Conservation (phyloP, 2,888 invertebrate species). For the Cryptocheilus praepositus region DNA sequence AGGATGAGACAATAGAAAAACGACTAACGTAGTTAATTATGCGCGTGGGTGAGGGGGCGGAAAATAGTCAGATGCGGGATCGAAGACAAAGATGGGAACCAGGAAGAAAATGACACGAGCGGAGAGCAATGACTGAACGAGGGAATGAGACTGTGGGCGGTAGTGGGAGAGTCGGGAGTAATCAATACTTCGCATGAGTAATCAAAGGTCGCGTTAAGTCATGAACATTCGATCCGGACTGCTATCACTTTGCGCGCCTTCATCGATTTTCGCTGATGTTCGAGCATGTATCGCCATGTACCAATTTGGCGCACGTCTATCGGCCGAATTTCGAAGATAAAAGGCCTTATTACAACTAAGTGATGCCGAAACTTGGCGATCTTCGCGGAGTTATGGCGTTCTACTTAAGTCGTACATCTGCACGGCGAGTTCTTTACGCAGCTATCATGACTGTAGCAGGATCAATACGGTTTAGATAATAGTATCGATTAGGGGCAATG, state of each 20-base stretch:
- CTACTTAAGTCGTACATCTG: too few relatives aligned
- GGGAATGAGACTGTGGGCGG: background rate
- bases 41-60: background rate
- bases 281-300: background rate
- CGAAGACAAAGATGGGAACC: too few relatives aligned
- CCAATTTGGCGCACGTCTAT: too few relatives aligned
- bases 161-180: background rate
- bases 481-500: too few relatives aligned
- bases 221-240: slow-evolving; percentile 15
- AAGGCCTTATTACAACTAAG: too few relatives aligned
- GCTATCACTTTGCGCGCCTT: slow-evolving; percentile 9
- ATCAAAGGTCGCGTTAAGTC: slow-evolving; percentile 24
- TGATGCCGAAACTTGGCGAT: too few relatives aligned
- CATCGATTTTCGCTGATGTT: slow-evolving; percentile 39
- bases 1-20: background rate
- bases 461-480: too few relatives aligned
- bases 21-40: background rate
- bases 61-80: background rate
- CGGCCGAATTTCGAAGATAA: too few relatives aligned
- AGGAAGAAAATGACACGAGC: background rate
- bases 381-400: too few relatives aligned
- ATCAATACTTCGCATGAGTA: slow-evolving; percentile 22
- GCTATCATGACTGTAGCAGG: too few relatives aligned
- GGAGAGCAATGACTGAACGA: too few relatives aligned
- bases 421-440: too few relatives aligned